These are phyloP conservation scores for Sympetrum striolatum DNA, from an alignment of 2,888 invertebrate species.

Conservation along the genomic window DNA sequence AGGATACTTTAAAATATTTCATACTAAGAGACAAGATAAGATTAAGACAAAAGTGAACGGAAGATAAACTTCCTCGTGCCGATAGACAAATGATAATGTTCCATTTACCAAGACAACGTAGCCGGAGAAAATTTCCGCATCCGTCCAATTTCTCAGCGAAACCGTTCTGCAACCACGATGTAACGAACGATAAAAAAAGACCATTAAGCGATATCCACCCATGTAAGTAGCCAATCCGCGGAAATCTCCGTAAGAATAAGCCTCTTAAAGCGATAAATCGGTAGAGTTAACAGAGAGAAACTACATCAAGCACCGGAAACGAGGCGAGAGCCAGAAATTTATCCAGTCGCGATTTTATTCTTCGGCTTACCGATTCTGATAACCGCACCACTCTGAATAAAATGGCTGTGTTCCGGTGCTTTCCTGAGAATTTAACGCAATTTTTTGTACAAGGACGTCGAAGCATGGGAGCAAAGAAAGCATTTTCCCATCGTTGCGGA, in stretches of 20 bases:
- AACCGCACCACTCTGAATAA: not conserved
- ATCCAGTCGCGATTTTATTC: not conserved
- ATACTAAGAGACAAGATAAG: too few relatives aligned
- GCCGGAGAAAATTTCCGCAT: too few relatives aligned
- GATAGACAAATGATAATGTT: too few relatives aligned
- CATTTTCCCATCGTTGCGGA: not conserved
- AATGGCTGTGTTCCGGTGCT: not conserved
- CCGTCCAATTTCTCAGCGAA: too few relatives aligned
- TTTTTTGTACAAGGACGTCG: not conserved
- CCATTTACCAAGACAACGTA: too few relatives aligned
- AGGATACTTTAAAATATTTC: too few relatives aligned
- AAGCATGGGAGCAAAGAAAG: not conserved
- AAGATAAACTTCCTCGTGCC: too few relatives aligned
- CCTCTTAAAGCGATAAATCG: not conserved
- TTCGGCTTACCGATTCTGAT: not conserved
- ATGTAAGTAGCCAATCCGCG: not conserved
- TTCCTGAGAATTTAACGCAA: not conserved
- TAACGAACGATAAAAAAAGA: not conserved
- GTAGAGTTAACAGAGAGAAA: not conserved
- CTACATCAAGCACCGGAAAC: not conserved
- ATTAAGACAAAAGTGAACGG: too few relatives aligned
- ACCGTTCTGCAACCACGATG: not conserved
- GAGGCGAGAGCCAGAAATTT: not conserved
- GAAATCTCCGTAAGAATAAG: not conserved
- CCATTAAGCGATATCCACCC: not conserved